Conservation (phyloP, 37 sponge, comb jelly and placozoan genomes). For the Eunapius fragilis region DNA sequence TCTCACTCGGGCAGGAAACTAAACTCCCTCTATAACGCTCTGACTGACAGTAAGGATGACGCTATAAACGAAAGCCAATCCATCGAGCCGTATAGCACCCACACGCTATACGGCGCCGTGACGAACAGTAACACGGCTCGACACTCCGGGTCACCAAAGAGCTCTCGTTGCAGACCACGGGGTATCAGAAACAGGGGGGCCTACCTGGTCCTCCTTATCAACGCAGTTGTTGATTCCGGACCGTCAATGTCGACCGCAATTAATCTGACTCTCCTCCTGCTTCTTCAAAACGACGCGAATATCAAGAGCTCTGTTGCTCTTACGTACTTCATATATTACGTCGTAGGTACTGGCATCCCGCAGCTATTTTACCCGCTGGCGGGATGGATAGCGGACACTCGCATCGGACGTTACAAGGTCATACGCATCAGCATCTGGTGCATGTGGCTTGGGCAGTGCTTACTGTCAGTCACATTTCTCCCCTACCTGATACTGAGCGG, state of each 20-base stretch:
- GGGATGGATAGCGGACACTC: background rate
- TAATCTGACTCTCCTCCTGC: background rate
- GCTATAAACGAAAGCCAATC: no score
- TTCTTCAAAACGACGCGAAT: no score
- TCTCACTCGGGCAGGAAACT: no score
- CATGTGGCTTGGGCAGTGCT: background rate
- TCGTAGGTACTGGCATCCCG: background rate
- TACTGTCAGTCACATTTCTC: background rate
- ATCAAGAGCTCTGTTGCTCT: no score
- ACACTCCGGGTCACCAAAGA: no score
- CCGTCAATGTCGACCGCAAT: background rate
- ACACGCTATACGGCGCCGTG: no score
- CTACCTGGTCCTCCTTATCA: background rate
- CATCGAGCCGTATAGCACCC: no score
- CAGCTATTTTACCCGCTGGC: background rate
- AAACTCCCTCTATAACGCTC: no score
- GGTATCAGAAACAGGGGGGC: background rate
- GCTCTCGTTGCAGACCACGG: no score
- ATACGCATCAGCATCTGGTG: slow-evolving; percentile 3
- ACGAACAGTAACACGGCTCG: no score
- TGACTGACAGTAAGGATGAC: no score
- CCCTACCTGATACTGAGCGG: background rate
- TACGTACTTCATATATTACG: no score
- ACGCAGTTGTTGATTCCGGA: background rate
- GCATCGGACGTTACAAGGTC: background rate